These are phyloP conservation scores for Megamerina dolium DNA, from an alignment of 2,888 invertebrate genomes.

Conservation along the genomic window DNA sequence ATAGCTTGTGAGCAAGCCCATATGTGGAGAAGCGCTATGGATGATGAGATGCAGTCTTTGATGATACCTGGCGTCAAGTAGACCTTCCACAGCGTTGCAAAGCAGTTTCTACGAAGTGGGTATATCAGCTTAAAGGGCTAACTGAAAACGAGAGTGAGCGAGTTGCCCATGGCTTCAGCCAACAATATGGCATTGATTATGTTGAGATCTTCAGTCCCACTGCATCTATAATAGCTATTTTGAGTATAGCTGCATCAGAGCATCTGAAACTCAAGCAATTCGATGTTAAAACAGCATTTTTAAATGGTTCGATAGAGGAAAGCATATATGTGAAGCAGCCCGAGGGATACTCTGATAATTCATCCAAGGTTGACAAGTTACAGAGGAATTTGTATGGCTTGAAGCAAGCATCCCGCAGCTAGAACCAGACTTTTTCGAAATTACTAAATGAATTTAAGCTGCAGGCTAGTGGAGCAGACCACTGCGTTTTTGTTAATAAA, in stretches of 20 bases:
- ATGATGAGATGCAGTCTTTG: neutral
- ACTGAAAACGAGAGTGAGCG: slow-evolving; percentile 4
- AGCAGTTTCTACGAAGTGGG: slow-evolving; percentile 1
- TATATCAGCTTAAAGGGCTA: neutral
- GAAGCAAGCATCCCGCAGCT: slow-evolving; percentile 22
- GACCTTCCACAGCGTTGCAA: neutral
- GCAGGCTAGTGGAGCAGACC: slow-evolving; percentile 24
- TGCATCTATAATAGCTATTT: slow-evolving; percentile 6
- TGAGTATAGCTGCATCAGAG: slow-evolving; percentile 7
- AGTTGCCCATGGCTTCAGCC: slow-evolving; percentile 16
- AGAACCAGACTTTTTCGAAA: slow-evolving; percentile 20
- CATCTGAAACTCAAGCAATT: slow-evolving; percentile 14
- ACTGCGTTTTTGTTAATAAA: slow-evolving; percentile 23
- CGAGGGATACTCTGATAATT: slow-evolving; percentile 16
- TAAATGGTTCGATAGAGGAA: slow-evolving; percentile 12
- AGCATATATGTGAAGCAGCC: slow-evolving; percentile 18
- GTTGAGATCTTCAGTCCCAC: slow-evolving; percentile 17
- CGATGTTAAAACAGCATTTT: slow-evolving; percentile 18
- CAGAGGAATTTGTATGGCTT: slow-evolving; percentile 21
- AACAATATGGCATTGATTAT: slow-evolving; percentile 15
- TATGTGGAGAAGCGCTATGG: neutral
- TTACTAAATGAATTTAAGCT: slow-evolving; percentile 21
- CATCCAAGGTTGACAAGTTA: slow-evolving; percentile 17
- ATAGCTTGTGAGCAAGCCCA: no score
- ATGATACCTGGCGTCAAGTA: neutral